These are phyloP conservation scores for Pelodytes ibericus DNA, from an alignment of 2,797 vertebrate genomes.

Conservation along the genomic window DNA sequence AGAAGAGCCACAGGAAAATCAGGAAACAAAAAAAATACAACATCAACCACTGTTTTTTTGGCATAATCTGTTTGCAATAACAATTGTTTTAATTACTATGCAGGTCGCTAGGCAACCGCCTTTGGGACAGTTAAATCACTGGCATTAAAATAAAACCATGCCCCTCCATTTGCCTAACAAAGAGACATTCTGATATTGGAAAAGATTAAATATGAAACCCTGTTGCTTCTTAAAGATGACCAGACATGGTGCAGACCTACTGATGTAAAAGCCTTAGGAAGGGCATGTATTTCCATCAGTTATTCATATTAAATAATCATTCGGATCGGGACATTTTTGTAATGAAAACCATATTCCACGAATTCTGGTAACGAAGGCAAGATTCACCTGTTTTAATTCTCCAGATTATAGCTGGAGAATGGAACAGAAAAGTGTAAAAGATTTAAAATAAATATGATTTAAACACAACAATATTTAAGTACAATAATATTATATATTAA, in stretches of 20 bases:
- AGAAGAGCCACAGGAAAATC: background rate
- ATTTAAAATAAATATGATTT: no score
- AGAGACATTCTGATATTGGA: conserved; percentile 58
- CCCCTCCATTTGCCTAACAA: conserved; percentile 49
- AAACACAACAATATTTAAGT: no score
- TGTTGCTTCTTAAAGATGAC: conserved; percentile 75
- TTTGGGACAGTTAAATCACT: conserved; percentile 74
- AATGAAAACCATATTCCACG: no score
- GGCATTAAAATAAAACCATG: conserved; percentile 59
- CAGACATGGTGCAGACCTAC: conserved; percentile 66
- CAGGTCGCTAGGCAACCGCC: conserved; percentile 69
- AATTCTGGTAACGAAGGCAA: no score
- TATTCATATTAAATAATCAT: no score
- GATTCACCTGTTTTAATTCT: no score
- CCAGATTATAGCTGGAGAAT: no score
- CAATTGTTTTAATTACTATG: conserved; percentile 64
- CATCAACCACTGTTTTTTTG: conserved; percentile 9
- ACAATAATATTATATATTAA: no score
- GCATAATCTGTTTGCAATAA: conserved; percentile 61
- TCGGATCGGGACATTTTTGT: no score
- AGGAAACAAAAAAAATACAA: no score
- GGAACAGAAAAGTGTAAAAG: no score
- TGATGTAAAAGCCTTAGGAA: conserved; percentile 67
- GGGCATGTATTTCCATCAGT: conserved; percentile 41
- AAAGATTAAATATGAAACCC: conserved; percentile 67